Percentiles rank a stretch among this genome's conserved stretches.
These are phyloP conservation scores for Pteronura brasiliensis DNA, from an alignment of 2,113 vertebrate genomes.

Conservation along the genomic window DNA sequence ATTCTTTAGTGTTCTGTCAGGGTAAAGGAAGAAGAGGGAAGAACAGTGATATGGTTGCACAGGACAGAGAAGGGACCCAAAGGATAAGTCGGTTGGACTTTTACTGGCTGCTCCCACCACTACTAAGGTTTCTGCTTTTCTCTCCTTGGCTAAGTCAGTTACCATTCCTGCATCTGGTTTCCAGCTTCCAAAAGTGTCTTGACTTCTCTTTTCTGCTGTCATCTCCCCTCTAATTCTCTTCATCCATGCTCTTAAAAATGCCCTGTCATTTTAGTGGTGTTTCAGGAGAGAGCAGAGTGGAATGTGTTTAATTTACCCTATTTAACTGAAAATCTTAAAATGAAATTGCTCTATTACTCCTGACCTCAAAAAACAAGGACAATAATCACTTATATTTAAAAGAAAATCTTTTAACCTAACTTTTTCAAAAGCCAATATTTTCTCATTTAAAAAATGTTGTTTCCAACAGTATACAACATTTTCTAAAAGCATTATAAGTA, in stretches of 20 bases:
- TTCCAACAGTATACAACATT: background rate
- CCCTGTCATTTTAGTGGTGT: background rate
- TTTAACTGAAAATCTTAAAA: background rate
- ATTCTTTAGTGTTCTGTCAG: background rate
- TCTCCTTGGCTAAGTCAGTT: background rate
- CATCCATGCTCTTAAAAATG: background rate
- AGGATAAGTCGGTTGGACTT: background rate
- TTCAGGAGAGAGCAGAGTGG: background rate
- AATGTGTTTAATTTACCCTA: background rate
- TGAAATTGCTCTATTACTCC: background rate
- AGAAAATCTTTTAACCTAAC: background rate
- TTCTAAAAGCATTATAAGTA: background rate
- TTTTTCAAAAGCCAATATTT: slow-evolving; percentile 28
- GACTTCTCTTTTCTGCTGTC: background rate
- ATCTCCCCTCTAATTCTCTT: background rate
- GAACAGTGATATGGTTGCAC: background rate
- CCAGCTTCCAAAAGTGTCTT: background rate
- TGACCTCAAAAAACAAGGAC: background rate
- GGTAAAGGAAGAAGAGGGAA: background rate
- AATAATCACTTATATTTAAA: background rate
- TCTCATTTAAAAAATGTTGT: slow-evolving; percentile 15
- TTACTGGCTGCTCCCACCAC: background rate
- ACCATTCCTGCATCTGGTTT: background rate
- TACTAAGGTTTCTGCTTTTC: background rate
- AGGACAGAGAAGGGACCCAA: background rate